phyloP scores from a whole-genome alignment of 2,113 vertebrate genomes.

The Lanius ludovicianus region DNA sequence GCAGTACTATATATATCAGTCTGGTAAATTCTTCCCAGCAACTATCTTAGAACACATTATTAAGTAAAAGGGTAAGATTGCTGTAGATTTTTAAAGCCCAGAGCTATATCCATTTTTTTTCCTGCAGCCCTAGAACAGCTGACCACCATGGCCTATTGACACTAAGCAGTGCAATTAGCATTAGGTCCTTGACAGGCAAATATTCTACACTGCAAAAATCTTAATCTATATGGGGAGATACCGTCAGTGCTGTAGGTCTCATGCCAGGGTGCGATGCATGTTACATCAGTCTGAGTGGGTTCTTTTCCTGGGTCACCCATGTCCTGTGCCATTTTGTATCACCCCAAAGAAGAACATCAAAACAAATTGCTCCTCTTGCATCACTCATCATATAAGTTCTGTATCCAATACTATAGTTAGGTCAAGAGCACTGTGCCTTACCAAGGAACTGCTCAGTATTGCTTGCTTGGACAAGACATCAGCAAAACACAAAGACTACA shows the following conservation, averaged over 20 bases:
- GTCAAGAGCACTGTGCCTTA: not conserved
- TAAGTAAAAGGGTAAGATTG: not conserved
- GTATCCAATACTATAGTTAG: not conserved
- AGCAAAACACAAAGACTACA: not conserved
- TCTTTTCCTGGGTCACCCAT: not conserved
- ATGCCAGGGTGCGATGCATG: rapidly evolving
- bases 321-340: not conserved
- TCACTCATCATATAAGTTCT: not conserved
- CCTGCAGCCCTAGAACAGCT: not conserved
- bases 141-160: not conserved
- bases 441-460: not conserved
- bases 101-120: not conserved
- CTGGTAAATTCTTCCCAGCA: not conserved
- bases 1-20: not conserved
- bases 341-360: not conserved
- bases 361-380: not conserved
- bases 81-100: not conserved
- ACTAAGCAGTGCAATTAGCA: not conserved
- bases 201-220: not conserved
- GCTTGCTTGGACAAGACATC: not conserved
- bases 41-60: not conserved
- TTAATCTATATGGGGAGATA: not conserved
- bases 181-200: not conserved
- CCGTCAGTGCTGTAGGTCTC: not conserved
- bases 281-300: not conserved